phyloP scores from a whole-genome alignment of 1,140 invertebrate species.

The Teleogryllus occipitalis region DNA sequence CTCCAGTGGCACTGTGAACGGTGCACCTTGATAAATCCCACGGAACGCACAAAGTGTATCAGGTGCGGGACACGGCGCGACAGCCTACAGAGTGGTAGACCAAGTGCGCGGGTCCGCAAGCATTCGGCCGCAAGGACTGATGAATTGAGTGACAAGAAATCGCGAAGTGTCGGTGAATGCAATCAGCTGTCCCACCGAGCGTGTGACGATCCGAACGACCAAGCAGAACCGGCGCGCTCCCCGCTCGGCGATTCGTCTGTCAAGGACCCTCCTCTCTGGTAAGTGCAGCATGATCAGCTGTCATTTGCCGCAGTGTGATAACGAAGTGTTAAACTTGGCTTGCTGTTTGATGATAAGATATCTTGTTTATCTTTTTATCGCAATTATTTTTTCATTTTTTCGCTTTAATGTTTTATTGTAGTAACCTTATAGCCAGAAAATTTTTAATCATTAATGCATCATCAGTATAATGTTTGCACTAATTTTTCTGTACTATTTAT shows the following conservation, averaged over 20 bases:
- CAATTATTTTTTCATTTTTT: no score
- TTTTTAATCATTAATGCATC: no score
- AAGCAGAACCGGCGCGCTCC: neutral
- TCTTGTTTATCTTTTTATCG: no score
- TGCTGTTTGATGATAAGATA: no score
- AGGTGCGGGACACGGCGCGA: slow-evolving; percentile 52
- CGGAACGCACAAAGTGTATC: slow-evolving; percentile 66
- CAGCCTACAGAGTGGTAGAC: slow-evolving; percentile 8
- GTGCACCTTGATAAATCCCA: slow-evolving; percentile 79
- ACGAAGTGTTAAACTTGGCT: neutral
- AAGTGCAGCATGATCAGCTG: slow-evolving; percentile 3
- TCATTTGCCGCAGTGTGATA: neutral
- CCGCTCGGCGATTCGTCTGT: neutral
- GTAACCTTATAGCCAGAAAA: no score
- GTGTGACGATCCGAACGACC: neutral
- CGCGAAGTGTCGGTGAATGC: neutral
- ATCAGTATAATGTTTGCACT: no score
- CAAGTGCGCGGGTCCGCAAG: neutral
- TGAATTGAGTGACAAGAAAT: neutral
- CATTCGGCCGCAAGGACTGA: neutral
- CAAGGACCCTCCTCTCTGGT: neutral
- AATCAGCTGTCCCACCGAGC: neutral
- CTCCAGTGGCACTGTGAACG: slow-evolving; percentile 80
- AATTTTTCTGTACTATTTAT: no score
- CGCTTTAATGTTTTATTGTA: no score